These are phyloP conservation scores for Zoroaster sp. DNA, from an alignment of 53 echinoderm and acorn worm genomes.

Conservation along the genomic window DNA sequence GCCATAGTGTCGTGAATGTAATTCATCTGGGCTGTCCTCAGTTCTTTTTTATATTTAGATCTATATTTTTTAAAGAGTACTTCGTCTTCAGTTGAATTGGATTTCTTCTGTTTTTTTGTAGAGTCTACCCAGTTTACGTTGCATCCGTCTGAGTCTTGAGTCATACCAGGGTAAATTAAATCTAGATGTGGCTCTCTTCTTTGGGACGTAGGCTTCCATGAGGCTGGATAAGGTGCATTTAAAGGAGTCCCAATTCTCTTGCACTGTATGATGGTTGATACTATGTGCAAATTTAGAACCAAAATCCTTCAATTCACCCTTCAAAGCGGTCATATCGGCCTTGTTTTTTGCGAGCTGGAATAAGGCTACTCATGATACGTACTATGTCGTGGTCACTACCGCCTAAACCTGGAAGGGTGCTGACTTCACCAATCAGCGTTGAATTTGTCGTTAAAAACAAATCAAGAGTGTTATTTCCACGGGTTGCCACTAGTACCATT, in stretches of 20 bases:
- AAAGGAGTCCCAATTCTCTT: neutral
- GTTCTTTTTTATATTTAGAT: too few species aligned
- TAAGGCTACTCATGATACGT: neutral
- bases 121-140: too few species aligned
- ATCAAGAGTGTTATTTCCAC: conserved; percentile 5
- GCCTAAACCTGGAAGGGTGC: neutral
- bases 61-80: too few species aligned
- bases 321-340: neutral
- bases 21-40: too few species aligned
- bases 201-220: neutral
- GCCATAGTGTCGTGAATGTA: too few species aligned
- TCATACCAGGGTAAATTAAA: conserved; percentile 13
- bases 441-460: neutral
- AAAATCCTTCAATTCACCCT: neutral
- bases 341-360: neutral
- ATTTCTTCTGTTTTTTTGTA: too few species aligned
- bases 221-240: neutral
- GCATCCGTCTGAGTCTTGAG: neutral
- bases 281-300: neutral
- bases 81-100: too few species aligned
- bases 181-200: neutral
- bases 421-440: neutral
- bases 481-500: neutral
- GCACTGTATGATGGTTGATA: neutral
- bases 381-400: conserved; percentile 2